Conservation (phyloP, 2,888 invertebrate species). For the Pollenia griseotomentosa region DNA sequence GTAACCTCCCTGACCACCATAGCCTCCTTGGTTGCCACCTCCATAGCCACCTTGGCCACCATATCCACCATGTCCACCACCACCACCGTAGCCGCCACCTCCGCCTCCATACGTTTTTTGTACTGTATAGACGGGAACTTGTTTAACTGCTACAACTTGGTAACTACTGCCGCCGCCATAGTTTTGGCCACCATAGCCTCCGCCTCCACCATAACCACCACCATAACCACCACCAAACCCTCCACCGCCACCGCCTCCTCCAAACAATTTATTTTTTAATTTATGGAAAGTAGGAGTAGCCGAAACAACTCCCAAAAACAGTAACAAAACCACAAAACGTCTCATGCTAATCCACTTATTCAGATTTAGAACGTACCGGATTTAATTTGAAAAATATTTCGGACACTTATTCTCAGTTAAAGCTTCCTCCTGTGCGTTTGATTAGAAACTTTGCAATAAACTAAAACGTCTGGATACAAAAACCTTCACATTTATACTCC, state of each 20-base stretch:
- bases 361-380: conserved; percentile 45
- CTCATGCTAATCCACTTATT: conserved; percentile 54
- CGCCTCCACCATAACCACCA: conserved; percentile 42
- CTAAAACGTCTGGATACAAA: conserved; percentile 65
- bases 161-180: conserved; percentile 62
- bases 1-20: conserved; percentile 60
- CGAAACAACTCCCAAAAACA: conserved; percentile 51
- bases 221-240: conserved; percentile 50
- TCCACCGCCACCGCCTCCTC: conserved; percentile 41
- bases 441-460: conserved; percentile 66
- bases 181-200: conserved; percentile 51
- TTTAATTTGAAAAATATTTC: conserved; percentile 3
- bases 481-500: conserved; percentile 70
- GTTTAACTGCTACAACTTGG: conserved; percentile 65
- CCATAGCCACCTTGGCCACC: conserved; percentile 58
- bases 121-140: conserved; percentile 68
- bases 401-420: conserved; percentile 1
- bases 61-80: conserved; percentile 49
- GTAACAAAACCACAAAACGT: conserved; percentile 43
- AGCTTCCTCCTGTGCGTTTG: conserved; percentile 46
- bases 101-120: conserved; percentile 65
- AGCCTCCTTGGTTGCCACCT: conserved; percentile 57
- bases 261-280: conserved; percentile 65
- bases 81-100: conserved; percentile 31
- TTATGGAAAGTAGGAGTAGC: conserved; percentile 73